phyloP scores from a whole-genome alignment of 2,113 vertebrate genomes.

The Nesospiza acunhae region DNA sequence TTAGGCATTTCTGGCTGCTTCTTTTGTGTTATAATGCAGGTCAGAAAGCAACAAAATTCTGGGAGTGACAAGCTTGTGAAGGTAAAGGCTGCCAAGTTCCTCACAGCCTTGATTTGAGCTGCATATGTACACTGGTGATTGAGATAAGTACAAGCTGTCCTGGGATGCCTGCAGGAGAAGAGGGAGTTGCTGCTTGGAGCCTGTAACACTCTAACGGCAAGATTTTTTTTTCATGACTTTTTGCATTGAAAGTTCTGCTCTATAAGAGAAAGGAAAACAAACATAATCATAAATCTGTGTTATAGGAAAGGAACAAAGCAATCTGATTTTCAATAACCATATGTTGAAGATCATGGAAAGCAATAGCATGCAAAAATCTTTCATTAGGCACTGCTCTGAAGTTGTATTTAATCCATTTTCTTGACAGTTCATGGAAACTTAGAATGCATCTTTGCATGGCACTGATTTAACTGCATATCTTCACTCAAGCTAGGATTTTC shows the following conservation, averaged over 20 bases:
- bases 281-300: neutral
- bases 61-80: neutral
- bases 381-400: neutral
- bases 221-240: neutral
- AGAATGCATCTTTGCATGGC: neutral
- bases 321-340: neutral
- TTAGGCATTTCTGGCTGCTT: neutral
- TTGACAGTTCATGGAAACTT: neutral
- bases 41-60: neutral
- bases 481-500: neutral
- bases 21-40: neutral
- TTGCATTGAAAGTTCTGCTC: neutral
- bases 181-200: neutral
- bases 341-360: neutral
- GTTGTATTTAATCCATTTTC: neutral
- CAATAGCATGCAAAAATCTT: neutral
- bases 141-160: conserved; percentile 22
- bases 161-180: neutral
- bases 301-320: neutral
- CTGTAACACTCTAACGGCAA: neutral
- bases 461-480: neutral
- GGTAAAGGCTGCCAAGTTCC: neutral
- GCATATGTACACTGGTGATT: neutral
- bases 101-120: neutral
- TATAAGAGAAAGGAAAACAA: neutral